These are phyloP conservation scores for Hypomecis atomaria DNA, from an alignment of 2,888 invertebrate genomes.

Conservation along the genomic window DNA sequence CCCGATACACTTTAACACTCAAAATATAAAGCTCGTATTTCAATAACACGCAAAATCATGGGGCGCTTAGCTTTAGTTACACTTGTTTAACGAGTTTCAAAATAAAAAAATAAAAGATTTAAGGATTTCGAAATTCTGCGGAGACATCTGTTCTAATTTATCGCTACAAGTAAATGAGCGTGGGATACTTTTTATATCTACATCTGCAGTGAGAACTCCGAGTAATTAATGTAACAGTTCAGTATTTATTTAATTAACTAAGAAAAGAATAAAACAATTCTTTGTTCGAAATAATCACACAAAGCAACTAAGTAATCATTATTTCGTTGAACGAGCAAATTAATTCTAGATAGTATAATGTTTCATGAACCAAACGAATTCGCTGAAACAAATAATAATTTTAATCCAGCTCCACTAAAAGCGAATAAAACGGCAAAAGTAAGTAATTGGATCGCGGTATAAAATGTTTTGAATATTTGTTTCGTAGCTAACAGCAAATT, in stretches of 20 bases:
- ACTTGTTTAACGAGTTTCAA: conserved; percentile 43
- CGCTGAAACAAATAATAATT: conserved; percentile 17
- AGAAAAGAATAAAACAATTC: conserved; percentile 1
- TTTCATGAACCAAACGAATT: conserved; percentile 10
- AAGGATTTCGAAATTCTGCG: conserved; percentile 31
- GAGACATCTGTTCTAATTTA: conserved; percentile 39
- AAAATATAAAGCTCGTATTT: conserved; percentile 22
- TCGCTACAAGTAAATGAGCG: conserved; percentile 10
- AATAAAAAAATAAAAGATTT: conserved; percentile 24
- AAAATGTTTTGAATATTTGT: conserved; percentile 31
- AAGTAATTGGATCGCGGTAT: conserved; percentile 22
- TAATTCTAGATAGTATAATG: not conserved
- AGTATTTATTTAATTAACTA: conserved; percentile 3
- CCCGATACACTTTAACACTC: conserved; percentile 29
- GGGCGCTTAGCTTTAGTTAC: conserved; percentile 37
- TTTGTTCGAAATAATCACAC: conserved; percentile 9
- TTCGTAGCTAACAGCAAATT: conserved; percentile 28
- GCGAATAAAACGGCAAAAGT: conserved; percentile 24
- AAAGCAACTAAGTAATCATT: conserved; percentile 3
- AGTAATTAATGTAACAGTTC: not conserved
- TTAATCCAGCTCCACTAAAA: conserved; percentile 23
- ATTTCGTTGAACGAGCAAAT: not conserved
- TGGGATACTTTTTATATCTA: conserved; percentile 25
- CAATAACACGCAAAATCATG: conserved; percentile 17
- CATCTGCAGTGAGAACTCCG: conserved; percentile 2